phyloP scores from a whole-genome alignment of 2,797 vertebrate species.

The Tarsius wallacei region DNA sequence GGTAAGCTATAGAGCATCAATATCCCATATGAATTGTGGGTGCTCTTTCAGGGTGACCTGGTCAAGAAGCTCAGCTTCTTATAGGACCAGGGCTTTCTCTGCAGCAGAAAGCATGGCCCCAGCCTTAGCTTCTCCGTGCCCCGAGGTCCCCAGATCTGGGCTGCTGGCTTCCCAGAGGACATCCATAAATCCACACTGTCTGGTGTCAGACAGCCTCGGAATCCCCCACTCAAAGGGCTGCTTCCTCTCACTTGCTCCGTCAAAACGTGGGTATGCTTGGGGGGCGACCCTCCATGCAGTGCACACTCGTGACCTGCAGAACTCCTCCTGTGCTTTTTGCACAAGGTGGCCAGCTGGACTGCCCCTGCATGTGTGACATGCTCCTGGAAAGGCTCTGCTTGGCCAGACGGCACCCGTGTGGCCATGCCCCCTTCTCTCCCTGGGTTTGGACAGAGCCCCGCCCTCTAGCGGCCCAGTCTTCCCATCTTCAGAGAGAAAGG shows the following conservation, averaged over 20 bases:
- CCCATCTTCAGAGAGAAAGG: not conserved
- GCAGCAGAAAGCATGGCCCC: not conserved
- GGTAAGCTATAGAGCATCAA: rapidly evolving
- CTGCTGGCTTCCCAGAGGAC: not conserved
- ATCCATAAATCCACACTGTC: not conserved
- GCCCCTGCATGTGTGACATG: not conserved
- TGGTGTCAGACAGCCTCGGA: not conserved
- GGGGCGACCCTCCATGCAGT: rapidly evolving
- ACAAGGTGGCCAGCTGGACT: not conserved
- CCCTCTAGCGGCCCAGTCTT: not conserved
- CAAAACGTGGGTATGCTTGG: not conserved
- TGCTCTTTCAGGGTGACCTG: not conserved
- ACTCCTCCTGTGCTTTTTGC: not conserved
- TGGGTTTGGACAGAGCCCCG: not conserved
- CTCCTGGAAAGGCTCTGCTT: not conserved
- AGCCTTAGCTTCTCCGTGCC: not conserved
- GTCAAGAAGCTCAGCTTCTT: not conserved
- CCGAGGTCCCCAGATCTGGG: not conserved
- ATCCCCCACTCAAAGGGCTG: no score
- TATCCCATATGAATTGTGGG: not conserved
- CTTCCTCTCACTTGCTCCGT: not conserved
- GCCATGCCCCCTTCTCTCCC: not conserved
- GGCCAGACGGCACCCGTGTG: not conserved
- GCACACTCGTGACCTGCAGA: not conserved
- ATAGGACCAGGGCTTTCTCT: not conserved